phyloP scores from a whole-genome alignment of 2,888 invertebrate genomes.

The Drosophila lutescens region DNA sequence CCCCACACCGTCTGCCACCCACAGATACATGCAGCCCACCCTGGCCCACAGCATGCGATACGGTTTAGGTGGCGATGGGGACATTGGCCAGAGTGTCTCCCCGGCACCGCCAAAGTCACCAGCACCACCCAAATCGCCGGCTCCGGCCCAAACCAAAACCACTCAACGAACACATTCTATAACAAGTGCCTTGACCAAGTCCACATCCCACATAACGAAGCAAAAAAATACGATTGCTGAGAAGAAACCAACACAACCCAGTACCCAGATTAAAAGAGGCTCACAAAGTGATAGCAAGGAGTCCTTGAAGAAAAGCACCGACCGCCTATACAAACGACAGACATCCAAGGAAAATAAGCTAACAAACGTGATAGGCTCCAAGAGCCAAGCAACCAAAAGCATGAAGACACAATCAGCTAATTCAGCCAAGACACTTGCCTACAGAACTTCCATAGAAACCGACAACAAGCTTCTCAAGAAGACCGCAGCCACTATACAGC shows the following conservation, averaged over 20 bases:
- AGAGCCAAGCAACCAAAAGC: conserved; percentile 75
- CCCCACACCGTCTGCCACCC: conserved; percentile 67
- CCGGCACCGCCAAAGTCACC: conserved; percentile 66
- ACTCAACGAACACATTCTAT: conserved; percentile 50
- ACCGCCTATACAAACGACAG: conserved; percentile 67
- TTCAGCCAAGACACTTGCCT: conserved; percentile 70
- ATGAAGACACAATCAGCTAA: conserved; percentile 76
- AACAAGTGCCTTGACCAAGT: conserved; percentile 64
- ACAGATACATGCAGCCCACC: conserved; percentile 87
- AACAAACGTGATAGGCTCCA: conserved; percentile 74
- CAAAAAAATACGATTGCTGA: conserved; percentile 48
- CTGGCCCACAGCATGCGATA: conserved; percentile 86
- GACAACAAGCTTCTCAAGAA: conserved; percentile 69
- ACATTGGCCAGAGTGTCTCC: conserved; percentile 58
- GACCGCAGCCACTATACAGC: conserved; percentile 52
- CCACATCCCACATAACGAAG: conserved; percentile 51
- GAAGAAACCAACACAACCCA: conserved; percentile 37
- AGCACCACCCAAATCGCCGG: conserved; percentile 70
- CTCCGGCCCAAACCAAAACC: conserved; percentile 51
- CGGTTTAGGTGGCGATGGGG: conserved; percentile 71
- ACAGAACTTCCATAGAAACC: conserved; percentile 74
- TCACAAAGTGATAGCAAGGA: conserved; percentile 70
- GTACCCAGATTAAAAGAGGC: conserved; percentile 47
- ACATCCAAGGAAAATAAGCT: conserved; percentile 70
- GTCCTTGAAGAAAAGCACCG: conserved; percentile 60